Conservation (phyloP, 2,797 vertebrate genomes). For the Pseudomugil gertrudae region DNA sequence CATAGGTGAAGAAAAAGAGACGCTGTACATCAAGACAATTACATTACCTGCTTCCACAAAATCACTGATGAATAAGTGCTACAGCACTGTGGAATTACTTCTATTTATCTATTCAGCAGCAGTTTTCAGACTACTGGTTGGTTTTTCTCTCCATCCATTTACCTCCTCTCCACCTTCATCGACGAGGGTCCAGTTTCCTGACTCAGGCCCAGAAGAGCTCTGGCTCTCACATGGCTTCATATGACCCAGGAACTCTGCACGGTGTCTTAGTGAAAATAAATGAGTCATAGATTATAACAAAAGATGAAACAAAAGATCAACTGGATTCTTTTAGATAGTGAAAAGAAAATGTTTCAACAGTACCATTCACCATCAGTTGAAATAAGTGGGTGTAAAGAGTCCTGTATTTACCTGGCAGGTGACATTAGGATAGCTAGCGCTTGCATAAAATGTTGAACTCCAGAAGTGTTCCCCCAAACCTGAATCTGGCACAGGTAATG, state of each 20-base stretch:
- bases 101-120: background rate
- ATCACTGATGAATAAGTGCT: background rate
- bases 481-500: conserved; percentile 84
- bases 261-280: conserved; percentile 82
- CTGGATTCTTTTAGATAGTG: conserved; percentile 3
- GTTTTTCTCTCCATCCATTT: conserved; percentile 22
- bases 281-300: conserved; percentile 9
- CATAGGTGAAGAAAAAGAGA: background rate
- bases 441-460: conserved; percentile 97
- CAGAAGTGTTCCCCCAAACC: conserved; percentile 86
- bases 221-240: conserved; percentile 90
- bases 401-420: conserved; percentile 86
- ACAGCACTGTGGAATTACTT: background rate
- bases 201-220: conserved; percentile 84
- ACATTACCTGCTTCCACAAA: background rate
- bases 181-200: conserved; percentile 95
- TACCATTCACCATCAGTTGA: background rate
- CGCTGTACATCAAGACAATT: background rate
- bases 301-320: conserved; percentile 6
- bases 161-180: conserved; percentile 99
- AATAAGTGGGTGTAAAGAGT: conserved; percentile 25
- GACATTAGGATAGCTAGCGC: conserved; percentile 95
- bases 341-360: background rate
- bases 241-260: conserved; percentile 90
- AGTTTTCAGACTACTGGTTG: background rate